Evolutionary conservation across 2,797 vertebrate species (phyloP), one percentile per base, ranked within the genome.

Genomic region (Malurus leucopterus): DNA sequence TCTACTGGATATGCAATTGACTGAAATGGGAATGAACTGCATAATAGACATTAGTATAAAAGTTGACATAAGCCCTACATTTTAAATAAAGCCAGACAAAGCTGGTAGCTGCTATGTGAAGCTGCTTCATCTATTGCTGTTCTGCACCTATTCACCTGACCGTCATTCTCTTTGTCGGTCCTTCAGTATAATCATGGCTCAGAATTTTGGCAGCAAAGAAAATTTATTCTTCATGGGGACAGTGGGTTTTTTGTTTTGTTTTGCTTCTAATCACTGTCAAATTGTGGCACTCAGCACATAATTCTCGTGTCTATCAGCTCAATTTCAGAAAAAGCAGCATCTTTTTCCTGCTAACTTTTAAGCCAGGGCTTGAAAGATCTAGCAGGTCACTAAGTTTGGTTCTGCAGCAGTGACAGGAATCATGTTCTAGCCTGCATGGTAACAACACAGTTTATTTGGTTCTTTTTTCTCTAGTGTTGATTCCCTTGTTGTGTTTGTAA

Each of bases 1-100:
- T 91, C 54, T 93, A 54, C 81, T 94, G 84, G 82, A 90, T 44
- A 72, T 53, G n/a, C 47, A 82, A 41, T 47, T 92, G 65, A 84
- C 63, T 88, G 53, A 79, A 86, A 80, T 57, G 27, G 13, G 44
- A 91, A 70, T 49, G 49, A 89, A 88, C 61, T 67, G 22, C 18
- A 12, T 43, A 75, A 38, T 8, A 68, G 32, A 73, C 38, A 76
- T 63, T 51, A 75, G 13, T 70, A 41, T 47, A 74, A 58, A 84
- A 80, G 23, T 79, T 88, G 34, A 68, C 43, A 77, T 41, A 91
- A 79, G 80, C 1, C 13, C 24, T 82, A 29, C 21, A 65, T 80
- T 89, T 90, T 50, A 85, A 85, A 69, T 43, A 77, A 88, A 92
- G 43, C 17, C 50, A 77, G 69, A 64, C 18, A 65, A 85, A 85